These are phyloP conservation scores for Machimus atricapillus DNA, from an alignment of 2,888 invertebrate genomes.

Conservation along the genomic window DNA sequence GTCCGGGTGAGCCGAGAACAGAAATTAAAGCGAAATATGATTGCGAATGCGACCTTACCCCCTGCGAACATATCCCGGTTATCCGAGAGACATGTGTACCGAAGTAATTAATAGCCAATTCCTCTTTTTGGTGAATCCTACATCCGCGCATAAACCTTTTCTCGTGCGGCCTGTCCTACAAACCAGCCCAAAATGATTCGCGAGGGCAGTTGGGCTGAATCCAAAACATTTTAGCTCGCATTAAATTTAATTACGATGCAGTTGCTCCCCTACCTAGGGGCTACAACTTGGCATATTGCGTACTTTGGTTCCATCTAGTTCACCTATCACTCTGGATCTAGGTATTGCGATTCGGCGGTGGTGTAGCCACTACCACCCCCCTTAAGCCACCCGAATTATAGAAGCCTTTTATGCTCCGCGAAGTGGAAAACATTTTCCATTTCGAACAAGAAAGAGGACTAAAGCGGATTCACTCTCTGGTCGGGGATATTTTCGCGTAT, in stretches of 20 bases:
- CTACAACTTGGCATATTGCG: not conserved
- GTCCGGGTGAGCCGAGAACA: not conserved
- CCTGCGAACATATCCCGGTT: not conserved
- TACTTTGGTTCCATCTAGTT: not conserved
- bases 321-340: not conserved
- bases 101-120: slow-evolving; percentile 11
- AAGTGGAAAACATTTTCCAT: slow-evolving; percentile 1
- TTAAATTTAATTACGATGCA: slow-evolving; percentile 24
- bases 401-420: slow-evolving; percentile 18
- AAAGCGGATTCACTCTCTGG: not conserved
- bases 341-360: not conserved
- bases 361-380: not conserved
- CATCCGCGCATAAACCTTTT: not conserved
- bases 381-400: not conserved
- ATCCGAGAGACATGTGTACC: not conserved
- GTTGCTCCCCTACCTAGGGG: not conserved
- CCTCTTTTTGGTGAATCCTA: not conserved
- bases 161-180: not conserved
- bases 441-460: slow-evolving; percentile 18
- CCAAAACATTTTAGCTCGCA: slow-evolving; percentile 25
- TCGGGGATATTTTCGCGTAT: slow-evolving; percentile 12
- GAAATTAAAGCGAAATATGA: not conserved
- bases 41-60: not conserved
- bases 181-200: not conserved
- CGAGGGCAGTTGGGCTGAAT: not conserved